A percentile compares a stretch with the other conserved stretches of the same genome.
Evolutionary conservation across 1,140 invertebrate genomes (phyloP).

Genomic region (Sycophaga agraensis): DNA sequence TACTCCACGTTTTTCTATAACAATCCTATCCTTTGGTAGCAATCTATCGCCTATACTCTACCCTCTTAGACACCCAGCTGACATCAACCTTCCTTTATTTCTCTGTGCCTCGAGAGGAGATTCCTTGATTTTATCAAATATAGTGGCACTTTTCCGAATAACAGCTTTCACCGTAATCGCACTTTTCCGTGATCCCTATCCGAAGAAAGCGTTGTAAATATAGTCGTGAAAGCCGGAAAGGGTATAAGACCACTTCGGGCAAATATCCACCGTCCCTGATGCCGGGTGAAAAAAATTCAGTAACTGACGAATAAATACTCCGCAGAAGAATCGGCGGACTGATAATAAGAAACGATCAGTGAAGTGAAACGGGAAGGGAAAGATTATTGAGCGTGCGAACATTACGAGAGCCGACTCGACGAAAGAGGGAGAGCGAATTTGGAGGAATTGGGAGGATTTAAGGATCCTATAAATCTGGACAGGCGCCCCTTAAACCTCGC

Average conservation of each 20-base stretch:
- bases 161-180: too few relatives aligned
- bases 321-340: too few relatives aligned
- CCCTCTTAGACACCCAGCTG: background rate
- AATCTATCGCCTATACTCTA: too few relatives aligned
- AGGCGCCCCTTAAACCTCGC: slow-evolving; percentile 41
- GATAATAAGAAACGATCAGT: too few relatives aligned
- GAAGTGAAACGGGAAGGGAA: background rate
- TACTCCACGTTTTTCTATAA: background rate
- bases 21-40: background rate
- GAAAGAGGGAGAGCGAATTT: slow-evolving; percentile 2
- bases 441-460: slow-evolving; percentile 39
- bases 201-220: too few relatives aligned
- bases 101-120: background rate
- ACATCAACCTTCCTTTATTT: background rate
- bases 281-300: background rate
- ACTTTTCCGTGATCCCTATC: too few relatives aligned
- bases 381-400: background rate
- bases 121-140: background rate
- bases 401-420: background rate
- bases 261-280: too few relatives aligned
- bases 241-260: too few relatives aligned
- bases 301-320: background rate
- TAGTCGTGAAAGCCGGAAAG: too few relatives aligned
- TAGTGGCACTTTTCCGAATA: background rate
- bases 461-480: slow-evolving; percentile 47